A percentile compares a stretch with the other conserved stretches of the same genome.
Evolutionary conservation across 2,113 vertebrate genomes (phyloP).

Genomic region (Syngnathus scovelli): DNA sequence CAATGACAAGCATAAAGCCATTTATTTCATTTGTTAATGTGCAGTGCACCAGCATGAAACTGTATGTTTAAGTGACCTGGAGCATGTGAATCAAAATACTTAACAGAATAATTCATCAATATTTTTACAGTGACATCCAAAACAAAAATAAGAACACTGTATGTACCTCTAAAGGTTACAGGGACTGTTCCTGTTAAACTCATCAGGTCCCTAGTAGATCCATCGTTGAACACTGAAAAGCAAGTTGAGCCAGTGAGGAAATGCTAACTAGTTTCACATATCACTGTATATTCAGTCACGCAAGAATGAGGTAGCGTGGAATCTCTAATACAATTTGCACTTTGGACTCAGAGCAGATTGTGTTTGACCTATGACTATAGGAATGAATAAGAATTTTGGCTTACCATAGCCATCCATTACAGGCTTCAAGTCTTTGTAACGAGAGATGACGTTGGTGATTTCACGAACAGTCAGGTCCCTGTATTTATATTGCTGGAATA

Average conservation of each 20-base stretch:
- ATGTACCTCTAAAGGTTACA: conserved; percentile 90
- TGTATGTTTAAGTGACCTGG: neutral
- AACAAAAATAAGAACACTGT: neutral
- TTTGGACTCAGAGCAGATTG: neutral
- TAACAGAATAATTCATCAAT: neutral
- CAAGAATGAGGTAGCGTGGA: neutral
- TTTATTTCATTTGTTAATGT: neutral
- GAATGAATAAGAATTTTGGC: neutral
- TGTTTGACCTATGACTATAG: neutral
- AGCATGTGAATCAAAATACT: neutral
- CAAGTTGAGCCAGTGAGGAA: conserved; percentile 35
- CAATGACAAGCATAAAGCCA: neutral
- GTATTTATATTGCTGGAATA: conserved; percentile 90
- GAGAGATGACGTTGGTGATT: conserved; percentile 84
- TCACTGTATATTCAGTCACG: neutral
- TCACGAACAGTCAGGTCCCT: conserved; percentile 92
- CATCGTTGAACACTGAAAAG: conserved; percentile 92
- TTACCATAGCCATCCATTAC: conserved; percentile 92
- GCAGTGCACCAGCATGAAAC: neutral
- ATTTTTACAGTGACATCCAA: neutral
- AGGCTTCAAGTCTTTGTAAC: conserved; percentile 97
- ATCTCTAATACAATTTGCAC: neutral
- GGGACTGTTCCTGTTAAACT: conserved; percentile 95
- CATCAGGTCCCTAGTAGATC: conserved; percentile 89
- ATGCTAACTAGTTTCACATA: neutral